Evolutionary conservation across 2,888 invertebrate genomes (phyloP).

Genomic region (Rhimphoctona megacephalus): DNA sequence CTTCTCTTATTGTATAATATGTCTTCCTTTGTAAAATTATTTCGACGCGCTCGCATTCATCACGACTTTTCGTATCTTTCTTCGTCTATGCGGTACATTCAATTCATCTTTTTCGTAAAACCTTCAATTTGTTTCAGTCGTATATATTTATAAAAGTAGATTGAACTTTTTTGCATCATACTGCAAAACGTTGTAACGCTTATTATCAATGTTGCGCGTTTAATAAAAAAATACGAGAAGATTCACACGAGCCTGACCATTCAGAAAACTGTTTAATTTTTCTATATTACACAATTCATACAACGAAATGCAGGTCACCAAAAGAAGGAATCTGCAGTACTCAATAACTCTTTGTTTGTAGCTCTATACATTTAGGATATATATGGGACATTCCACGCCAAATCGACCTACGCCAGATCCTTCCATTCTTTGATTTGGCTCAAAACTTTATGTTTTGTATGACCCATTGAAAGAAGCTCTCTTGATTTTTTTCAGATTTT

Average conservation of each 20-base stretch:
- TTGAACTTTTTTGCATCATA: not conserved
- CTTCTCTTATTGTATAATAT: conserved; percentile 71
- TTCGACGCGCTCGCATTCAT: conserved; percentile 11
- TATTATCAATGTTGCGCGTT: no score
- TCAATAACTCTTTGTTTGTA: not conserved
- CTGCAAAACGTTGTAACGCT: not conserved
- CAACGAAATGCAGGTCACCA: no score
- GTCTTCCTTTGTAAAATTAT: conserved; percentile 68
- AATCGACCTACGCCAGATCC: no score
- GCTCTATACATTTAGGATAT: not conserved
- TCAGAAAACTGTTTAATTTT: not conserved
- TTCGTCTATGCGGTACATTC: not conserved
- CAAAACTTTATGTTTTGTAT: no score
- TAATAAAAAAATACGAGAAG: no score
- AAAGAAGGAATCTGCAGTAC: not conserved
- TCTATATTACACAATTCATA: no score
- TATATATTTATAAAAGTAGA: not conserved
- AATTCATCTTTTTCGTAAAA: conserved; percentile 11
- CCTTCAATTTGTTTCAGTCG: not conserved
- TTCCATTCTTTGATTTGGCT: no score
- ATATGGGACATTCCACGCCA: no score
- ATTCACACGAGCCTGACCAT: not conserved
- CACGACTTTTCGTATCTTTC: conserved; percentile 27
- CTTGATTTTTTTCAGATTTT: no score
- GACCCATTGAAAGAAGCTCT: no score